Percentiles rank a stretch among this genome's conserved stretches.
Conservation (phyloP, 1,140 invertebrate genomes). For the Sitophilus oryzae region DNA sequence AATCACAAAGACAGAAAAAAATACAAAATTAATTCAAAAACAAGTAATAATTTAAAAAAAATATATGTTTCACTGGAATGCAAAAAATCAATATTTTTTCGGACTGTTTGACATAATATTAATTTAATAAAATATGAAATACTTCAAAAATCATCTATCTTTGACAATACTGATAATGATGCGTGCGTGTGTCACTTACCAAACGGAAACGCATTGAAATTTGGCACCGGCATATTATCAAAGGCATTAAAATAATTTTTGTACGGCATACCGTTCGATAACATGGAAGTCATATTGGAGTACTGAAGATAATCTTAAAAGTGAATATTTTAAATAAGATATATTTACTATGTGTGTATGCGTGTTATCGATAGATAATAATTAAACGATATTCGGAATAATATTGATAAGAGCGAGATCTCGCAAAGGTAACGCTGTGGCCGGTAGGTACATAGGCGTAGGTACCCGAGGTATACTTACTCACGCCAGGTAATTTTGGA, state of each 20-base stretch:
- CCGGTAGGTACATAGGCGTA: neutral
- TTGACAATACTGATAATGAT: no score
- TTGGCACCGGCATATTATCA: conserved; percentile 13
- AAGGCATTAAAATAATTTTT: conserved; percentile 31
- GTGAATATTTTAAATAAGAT: conserved; percentile 42
- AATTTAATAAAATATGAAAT: no score
- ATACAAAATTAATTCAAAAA: no score
- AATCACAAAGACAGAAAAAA: no score
- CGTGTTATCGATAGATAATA: conserved; percentile 35
- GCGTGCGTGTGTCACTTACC: conserved; percentile 30
- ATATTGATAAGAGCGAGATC: conserved; percentile 36
- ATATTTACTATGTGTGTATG: conserved; percentile 43
- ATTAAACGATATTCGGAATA: conserved; percentile 32
- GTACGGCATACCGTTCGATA: conserved; percentile 29
- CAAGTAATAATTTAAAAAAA: no score
- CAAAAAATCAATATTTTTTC: no score
- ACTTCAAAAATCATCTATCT: no score
- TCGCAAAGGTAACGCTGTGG: conserved; percentile 11
- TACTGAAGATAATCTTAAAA: conserved; percentile 32
- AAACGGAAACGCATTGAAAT: conserved; percentile 16
- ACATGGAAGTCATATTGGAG: conserved; percentile 38
- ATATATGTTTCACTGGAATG: no score
- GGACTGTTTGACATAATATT: no score
- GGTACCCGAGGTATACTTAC: neutral
- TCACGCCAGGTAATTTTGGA: no score